Evolutionary conservation across 2,888 invertebrate species (phyloP), one percentile per base, ranked within the genome.

Genomic region (Nycteola revayana): DNA sequence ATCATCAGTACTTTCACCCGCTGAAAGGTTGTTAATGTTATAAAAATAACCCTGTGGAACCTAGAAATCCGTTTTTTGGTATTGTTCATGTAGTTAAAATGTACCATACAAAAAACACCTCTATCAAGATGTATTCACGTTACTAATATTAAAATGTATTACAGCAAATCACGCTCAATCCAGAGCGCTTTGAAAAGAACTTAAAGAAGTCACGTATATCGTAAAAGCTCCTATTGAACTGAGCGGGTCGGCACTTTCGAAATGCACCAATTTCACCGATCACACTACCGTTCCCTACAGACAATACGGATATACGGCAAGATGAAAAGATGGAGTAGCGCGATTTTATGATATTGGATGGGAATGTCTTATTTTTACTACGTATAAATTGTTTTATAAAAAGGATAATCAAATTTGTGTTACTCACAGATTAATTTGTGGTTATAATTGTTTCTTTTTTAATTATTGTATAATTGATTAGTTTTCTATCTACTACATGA

Each of bases 271-370:
- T 41, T 43, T 32, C 35, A 28, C 33, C 40, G 42, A 36, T 42
- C 31, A 20, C 28, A 28, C 21, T 7, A 3, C 21, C 21, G 25
- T n/a, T 21, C 21, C 21, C 21, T 11, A 18, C 44, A 31, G 37
- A 41, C 29, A 36, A 39, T 39, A 25, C 6, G 28, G 32, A 39
- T 37, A 33, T 11, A 30, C 17, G 30, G 25, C 22, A 24, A 28
- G 7, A 33, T 20, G 28, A 41, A 56, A 51, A 46, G 54, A 56
- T 40, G 31, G 33, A 46, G 29, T 36, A 27, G 7, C 27, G 29
- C 31, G 33, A 14, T 32, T 52, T 38, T 42, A 40, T 40, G 41
- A 48, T 46, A 47, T 42, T 17, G 44, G 10, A 36, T 23, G 38
- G 30, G 35, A 29, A 33, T 26, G 28, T 17, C 25, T 51, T 38